phyloP scores from a whole-genome alignment of 2,797 vertebrate genomes.

The Melanotaenia parkinsoni region DNA sequence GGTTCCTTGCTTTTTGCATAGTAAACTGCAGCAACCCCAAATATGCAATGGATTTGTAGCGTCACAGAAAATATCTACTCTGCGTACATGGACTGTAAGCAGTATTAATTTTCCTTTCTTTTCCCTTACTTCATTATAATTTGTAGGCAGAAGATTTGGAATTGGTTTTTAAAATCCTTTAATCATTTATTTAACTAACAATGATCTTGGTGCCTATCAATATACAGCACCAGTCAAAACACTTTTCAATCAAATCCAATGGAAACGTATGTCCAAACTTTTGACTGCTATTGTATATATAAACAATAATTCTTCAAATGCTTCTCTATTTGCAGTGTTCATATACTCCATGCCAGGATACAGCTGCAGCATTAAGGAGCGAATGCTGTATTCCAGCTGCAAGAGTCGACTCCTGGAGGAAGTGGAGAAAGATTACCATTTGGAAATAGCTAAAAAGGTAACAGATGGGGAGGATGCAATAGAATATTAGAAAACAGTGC shows the following conservation, averaged over 20 bases:
- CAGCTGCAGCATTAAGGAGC: constrained; percentile 96
- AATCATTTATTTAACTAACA: not conserved
- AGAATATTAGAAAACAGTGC: constrained; percentile 1
- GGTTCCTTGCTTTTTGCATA: not conserved
- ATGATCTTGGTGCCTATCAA: not conserved
- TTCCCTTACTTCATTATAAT: constrained; percentile 6
- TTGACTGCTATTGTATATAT: too few relatives aligned
- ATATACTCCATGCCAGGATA: constrained; percentile 99
- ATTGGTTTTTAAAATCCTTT: not conserved
- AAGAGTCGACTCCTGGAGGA: constrained; percentile 96
- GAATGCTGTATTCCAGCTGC: constrained; percentile 99
- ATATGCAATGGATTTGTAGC: not conserved
- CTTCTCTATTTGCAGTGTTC: constrained; percentile 85
- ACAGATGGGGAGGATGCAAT: constrained; percentile 2
- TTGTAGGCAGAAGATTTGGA: not conserved
- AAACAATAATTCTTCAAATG: not conserved
- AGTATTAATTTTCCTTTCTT: constrained; percentile 10
- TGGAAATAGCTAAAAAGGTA: constrained; percentile 97
- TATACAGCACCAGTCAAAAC: not conserved
- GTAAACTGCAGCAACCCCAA: constrained; percentile 1
- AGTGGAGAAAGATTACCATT: constrained; percentile 90
- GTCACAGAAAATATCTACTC: not conserved
- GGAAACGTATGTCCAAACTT: not conserved
- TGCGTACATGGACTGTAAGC: constrained; percentile 2
- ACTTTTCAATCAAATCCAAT: not conserved